A percentile compares a stretch with the other conserved stretches of the same genome.
phyloP scores from a whole-genome alignment of 2,888 invertebrate genomes.

The Limnephilus auricula region DNA sequence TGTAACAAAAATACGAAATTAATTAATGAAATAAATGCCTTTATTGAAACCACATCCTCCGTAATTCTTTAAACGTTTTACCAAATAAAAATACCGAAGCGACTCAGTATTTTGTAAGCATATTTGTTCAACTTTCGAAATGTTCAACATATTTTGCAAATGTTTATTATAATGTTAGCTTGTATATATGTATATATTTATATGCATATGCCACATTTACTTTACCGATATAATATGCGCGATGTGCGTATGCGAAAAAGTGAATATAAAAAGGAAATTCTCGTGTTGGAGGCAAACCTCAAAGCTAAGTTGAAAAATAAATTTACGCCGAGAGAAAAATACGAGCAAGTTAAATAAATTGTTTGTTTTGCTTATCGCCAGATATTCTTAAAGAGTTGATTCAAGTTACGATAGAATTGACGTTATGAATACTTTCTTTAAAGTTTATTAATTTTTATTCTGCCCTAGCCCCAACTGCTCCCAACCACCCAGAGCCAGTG shows the following conservation, averaged over 20 bases:
- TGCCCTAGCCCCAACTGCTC: no score
- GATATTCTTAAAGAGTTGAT: not conserved
- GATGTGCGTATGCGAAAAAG: not conserved
- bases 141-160: not conserved
- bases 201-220: not conserved
- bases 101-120: not conserved
- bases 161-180: constrained; percentile 12
- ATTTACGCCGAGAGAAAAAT: not conserved
- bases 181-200: not conserved
- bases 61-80: not conserved
- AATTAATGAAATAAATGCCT: not conserved
- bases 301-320: constrained; percentile 7
- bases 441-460: not conserved
- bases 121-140: not conserved
- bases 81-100: not conserved
- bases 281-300: not conserved
- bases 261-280: not conserved
- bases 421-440: not conserved
- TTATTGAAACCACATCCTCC: not conserved
- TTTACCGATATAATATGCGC: not conserved
- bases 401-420: not conserved
- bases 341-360: not conserved
- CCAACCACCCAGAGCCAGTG: no score
- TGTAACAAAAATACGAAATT: no score
- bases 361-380: not conserved